These are phyloP conservation scores for Psephotus haematonotus DNA, from an alignment of 2,113 vertebrate species.

Conservation along the genomic window DNA sequence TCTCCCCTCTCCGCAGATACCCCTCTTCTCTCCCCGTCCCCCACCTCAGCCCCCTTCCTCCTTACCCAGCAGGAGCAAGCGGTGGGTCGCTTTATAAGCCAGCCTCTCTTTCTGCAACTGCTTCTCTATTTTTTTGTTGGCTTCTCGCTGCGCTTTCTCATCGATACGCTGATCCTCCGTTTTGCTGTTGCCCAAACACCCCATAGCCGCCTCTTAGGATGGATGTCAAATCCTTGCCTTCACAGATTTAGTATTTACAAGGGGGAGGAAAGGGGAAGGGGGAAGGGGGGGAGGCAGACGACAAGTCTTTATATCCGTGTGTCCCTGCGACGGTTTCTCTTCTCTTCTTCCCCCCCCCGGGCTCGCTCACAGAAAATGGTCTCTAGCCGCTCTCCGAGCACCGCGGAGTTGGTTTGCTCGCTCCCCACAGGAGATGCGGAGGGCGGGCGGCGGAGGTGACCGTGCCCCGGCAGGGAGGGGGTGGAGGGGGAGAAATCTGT, in stretches of 20 bases:
- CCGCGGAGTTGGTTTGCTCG: not conserved
- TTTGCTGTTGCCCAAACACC: conserved; percentile 98
- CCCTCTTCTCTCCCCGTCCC: not conserved
- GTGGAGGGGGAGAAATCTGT: conserved; percentile 58
- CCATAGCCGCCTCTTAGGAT: conserved; percentile 80
- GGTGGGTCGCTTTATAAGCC: conserved; percentile 96
- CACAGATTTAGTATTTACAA: conserved; percentile 5
- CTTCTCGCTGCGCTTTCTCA: conserved; percentile 96
- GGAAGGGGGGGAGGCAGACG: not conserved
- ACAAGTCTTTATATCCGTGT: conserved; percentile 48
- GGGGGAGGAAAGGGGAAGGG: not conserved
- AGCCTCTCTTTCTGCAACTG: conserved; percentile 95
- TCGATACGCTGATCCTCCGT: conserved; percentile 97
- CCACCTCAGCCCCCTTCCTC: conserved; percentile 7
- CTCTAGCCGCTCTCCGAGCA: conserved; percentile 45
- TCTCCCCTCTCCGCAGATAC: not conserved
- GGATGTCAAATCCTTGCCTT: conserved; percentile 44
- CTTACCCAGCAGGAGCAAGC: conserved; percentile 96
- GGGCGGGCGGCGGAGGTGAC: conserved; percentile 32
- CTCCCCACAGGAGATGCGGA: conserved; percentile 50
- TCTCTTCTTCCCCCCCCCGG: conserved; percentile 52
- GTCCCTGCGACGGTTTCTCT: conserved; percentile 37
- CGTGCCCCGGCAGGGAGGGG: conserved; percentile 39
- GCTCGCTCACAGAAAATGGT: conserved; percentile 73
- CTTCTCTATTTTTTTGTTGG: conserved; percentile 99